These are phyloP conservation scores for Turritopsis rubra DNA, from an alignment of 30 jellyfish, hydroid and myxozoan species.

Conservation along the genomic window DNA sequence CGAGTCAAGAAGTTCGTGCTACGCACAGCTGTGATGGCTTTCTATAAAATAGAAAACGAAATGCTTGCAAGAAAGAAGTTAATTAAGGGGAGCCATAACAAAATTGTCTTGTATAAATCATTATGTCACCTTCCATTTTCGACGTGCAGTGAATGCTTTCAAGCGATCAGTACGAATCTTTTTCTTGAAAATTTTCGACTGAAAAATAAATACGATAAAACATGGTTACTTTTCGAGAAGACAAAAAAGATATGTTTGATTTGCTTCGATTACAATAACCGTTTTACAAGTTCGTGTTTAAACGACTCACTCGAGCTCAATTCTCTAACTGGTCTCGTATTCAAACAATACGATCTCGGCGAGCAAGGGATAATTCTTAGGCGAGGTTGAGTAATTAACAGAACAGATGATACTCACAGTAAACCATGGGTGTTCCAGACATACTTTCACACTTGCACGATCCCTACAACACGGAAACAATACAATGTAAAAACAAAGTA, in stretches of 20 bases:
- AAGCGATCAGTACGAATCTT: conserved; percentile 84
- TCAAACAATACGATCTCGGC: background rate
- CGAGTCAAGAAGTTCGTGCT: conserved; percentile 96
- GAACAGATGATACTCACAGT: conserved; percentile 45
- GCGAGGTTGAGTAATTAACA: background rate
- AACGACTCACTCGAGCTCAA: too few relatives aligned
- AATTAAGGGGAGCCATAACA: background rate
- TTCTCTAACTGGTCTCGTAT: too few relatives aligned
- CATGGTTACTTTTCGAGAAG: too few relatives aligned
- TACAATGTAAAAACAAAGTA: background rate
- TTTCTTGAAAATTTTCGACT: conserved; percentile 88
- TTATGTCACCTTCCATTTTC: conserved; percentile 86
- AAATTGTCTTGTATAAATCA: background rate
- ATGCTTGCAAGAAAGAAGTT: background rate
- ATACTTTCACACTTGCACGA: conserved; percentile 82
- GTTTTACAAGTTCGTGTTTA: too few relatives aligned
- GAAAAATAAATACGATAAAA: background rate
- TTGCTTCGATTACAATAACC: too few relatives aligned
- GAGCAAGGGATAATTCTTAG: background rate
- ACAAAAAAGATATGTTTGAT: too few relatives aligned
- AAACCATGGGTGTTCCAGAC: conserved; percentile 97
- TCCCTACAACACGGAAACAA: conserved; percentile 36
- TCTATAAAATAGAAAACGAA: conserved; percentile 30
- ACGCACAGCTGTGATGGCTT: conserved; percentile 96
- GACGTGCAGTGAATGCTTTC: conserved; percentile 95